Percentiles rank a stretch among this genome's conserved stretches.
These are phyloP conservation scores for Xenops minutus DNA, from an alignment of 2,797 vertebrate species.

Conservation along the genomic window DNA sequence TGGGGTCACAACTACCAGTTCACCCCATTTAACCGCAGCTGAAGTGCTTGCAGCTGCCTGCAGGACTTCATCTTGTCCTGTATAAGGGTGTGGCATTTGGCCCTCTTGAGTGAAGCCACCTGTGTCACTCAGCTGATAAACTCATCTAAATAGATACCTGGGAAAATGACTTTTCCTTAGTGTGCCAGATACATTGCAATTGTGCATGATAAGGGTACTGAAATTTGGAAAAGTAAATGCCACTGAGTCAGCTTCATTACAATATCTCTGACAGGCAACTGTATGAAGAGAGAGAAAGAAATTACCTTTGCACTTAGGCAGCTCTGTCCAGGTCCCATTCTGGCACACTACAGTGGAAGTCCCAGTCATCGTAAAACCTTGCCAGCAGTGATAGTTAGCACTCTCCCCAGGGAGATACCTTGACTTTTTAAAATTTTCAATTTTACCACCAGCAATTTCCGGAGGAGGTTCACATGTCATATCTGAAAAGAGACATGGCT, in stretches of 20 bases:
- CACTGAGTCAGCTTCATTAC: background rate
- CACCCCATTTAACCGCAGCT: background rate
- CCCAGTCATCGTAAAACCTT: constrained; percentile 15
- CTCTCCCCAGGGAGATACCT: constrained; percentile 10
- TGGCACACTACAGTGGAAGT: background rate
- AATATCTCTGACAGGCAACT: background rate
- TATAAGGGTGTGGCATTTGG: background rate
- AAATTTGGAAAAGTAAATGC: background rate
- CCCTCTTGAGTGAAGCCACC: background rate
- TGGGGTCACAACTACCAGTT: background rate
- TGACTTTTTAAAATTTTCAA: background rate
- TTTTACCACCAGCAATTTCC: constrained; percentile 20
- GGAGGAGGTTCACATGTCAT: background rate
- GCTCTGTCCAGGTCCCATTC: constrained; percentile 11
- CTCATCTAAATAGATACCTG: background rate
- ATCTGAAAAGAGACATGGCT: background rate
- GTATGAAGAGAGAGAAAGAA: background rate
- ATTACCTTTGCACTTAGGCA: constrained; percentile 30
- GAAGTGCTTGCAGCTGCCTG: background rate
- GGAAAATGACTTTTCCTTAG: background rate
- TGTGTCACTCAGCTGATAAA: background rate
- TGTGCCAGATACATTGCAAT: background rate
- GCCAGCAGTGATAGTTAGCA: constrained; percentile 18
- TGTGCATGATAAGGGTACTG: background rate
- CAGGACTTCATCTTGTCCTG: background rate